Evolutionary conservation across 2,113 vertebrate genomes (phyloP), one percentile per base, ranked within the genome.

Genomic region (Pteruthius melanotis): DNA sequence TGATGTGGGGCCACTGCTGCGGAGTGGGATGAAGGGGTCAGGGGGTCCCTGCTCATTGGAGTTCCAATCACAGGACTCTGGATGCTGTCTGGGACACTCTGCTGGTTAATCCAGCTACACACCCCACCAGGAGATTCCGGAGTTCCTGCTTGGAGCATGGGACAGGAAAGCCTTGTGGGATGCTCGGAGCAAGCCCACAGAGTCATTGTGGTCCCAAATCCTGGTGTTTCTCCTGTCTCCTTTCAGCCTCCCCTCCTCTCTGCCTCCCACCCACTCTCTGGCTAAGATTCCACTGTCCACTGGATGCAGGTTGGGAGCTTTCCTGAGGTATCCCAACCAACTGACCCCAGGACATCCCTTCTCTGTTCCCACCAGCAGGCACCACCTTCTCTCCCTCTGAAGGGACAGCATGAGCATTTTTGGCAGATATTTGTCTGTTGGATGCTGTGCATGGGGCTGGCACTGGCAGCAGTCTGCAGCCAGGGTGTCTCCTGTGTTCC

Each of bases 1-100:
- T 0, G 42, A 6, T 7, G n/a, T 0, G 4, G 66, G 14, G 30
- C 16, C 0, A 0, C 40, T 45, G 68, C 13, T 20, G 60, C 27
- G 12, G 18, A 24, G 39, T 15, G 9, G 27, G 9, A 3, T 5
- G 28, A 18, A 2, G 23, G 17, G 27, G 4, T 10, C 4, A 22
- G 53, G 45, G 45, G 10, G 11, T 8, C 16, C 22, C 59, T 33
- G 56, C n/a, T 47, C 30, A 0, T 1, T 3, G 16, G 49, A 11
- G 50, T 77, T 64, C 39, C 44, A 18, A 0, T 10, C 20, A 4
- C 18, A 11, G 89, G 7, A 4, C 75, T 3, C 6, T 8, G 50
- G 45, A 8, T 23, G 2, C 63, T 19, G 33, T 40, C 45, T 33
- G 30, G 47, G 44, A 30, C 28, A 35, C 22, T n/a, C 40, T 33